Base-by-base conservation (phyloP, 2,888 invertebrate genomes). In the Drosophila tripunctata region DNA sequence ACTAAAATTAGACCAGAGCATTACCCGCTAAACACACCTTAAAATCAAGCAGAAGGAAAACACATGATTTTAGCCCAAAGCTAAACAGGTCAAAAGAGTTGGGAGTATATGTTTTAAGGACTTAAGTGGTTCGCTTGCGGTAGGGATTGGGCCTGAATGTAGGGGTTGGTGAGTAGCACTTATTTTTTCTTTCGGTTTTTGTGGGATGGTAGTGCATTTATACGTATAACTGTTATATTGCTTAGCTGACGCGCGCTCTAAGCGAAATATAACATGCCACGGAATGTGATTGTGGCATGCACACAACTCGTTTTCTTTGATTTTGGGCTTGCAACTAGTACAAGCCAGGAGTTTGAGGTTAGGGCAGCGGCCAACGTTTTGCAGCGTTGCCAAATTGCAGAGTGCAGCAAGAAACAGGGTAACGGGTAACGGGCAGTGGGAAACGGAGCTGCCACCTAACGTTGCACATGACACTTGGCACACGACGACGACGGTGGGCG, bases 301-400 rank as follows among this genome's bases (percentile, higher is more conserved):
- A 72, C 65, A 75, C 67, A 75, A 73, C 74, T 75, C 67, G 78
- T 83, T 83, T 77, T 63, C 38, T 52, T 30, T 27, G 36, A 21
- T 8, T 47, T 22, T 22, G n/a, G 10, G 2, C 27, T 21, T 22
- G 24, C 24, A 14, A 47, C n/a, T n/a, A 22, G 4, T 36, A n/a
- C 27, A n/a, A 45, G 4, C 35, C 12, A 15, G 4, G 14, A 10
- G 22, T 56, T 66, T 67, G 54, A 55, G 67, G 71, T 60, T 63
- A 60, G 54, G 70, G 38, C 30, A n/a, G n/a, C 38, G 57, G 33
- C 21, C 45, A 43, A 3, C 7, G 30, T 21, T 40, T 48, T 67
- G 70, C 81, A 67, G 54, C 57, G 87, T 84, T 87, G 84, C 82
- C 84, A 80, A 85, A 86, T 66, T 81, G 76, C 86, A 78, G 48